Evolutionary conservation across 2,797 vertebrate genomes (phyloP), one percentile per base, ranked within the genome.

Genomic region (Danio albolineatus): DNA sequence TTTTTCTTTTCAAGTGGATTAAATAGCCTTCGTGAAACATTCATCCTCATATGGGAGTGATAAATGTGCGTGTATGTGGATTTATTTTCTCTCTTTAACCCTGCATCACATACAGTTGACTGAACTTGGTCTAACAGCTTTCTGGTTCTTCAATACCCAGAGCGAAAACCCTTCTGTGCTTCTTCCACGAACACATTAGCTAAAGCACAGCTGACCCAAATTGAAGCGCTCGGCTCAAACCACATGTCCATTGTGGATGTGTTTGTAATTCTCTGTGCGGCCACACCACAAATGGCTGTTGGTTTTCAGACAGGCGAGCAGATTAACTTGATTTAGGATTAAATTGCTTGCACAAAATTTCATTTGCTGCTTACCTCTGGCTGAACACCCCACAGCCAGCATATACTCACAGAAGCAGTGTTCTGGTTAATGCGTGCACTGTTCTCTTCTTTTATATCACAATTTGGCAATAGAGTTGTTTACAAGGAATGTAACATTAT

Each of bases 251-350:
- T 64, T 64, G 73, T 64, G 48, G 36, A 54, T 54, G 38, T 39
- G 73, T 65, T 56, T 76, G 73, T 38, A 43, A 65, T 65, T 65
- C 49, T 39, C 60, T 2, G 48, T 3, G 48, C 73, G 38, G 48
- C 60, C 14, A 4, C 10, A 16, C 13, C 14, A 0, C 13, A 62
- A 75, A 75, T 54, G 60, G 60, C 14, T 65, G 38, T 64, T 65
- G 61, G 46, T 75, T 53, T 75, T 75, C 46, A 53, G 73, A 75
- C 73, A 53, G 38, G 64, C n/a, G 13, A 44, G 49, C 73, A 4
- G 73, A 76, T 76, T 76, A 76, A 76, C 48, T 76, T 76, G 39
- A 65, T 76, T 76, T 76, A 28, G 61, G 61, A 76, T 44, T 43
- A 65, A 65, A 76, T 76, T 76, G 48, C 73, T 65, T 65, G 73